These are phyloP conservation scores for Ctenopoma kingsleyae DNA, from an alignment of 2,797 vertebrate species.

Conservation along the genomic window DNA sequence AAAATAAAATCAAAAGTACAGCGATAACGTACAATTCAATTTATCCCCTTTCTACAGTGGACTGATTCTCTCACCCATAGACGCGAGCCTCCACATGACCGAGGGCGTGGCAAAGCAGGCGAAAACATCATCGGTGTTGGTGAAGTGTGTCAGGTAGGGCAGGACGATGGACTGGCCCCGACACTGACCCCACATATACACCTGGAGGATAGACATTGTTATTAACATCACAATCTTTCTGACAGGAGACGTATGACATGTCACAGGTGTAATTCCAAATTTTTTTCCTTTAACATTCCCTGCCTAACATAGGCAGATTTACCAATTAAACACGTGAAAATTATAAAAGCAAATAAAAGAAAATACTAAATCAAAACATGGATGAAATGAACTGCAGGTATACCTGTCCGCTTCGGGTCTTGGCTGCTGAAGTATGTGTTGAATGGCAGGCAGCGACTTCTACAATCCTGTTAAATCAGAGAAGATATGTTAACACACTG, in stretches of 20 bases:
- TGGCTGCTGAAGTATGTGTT: constrained; percentile 91
- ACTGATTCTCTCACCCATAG: constrained; percentile 80
- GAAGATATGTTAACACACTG: rapidly evolving
- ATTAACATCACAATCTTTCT: neutral
- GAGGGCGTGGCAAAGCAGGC: constrained; percentile 91
- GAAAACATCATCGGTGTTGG: constrained; percentile 90
- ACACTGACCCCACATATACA: constrained; percentile 97
- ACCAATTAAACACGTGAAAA: too few species aligned
- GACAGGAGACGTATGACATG: too few species aligned
- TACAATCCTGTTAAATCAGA: constrained; percentile 56
- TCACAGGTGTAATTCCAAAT: too few species aligned
- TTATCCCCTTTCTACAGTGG: neutral
- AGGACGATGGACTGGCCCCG: constrained; percentile 89
- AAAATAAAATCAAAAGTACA: neutral
- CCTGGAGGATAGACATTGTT: constrained; percentile 62
- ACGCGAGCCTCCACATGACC: constrained; percentile 90
- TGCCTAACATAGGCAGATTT: too few species aligned
- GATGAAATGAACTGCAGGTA: too few species aligned
- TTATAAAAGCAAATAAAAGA: too few species aligned
- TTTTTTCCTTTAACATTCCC: too few species aligned
- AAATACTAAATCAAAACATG: too few species aligned
- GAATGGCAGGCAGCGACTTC: constrained; percentile 94
- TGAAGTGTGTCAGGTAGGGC: constrained; percentile 90
- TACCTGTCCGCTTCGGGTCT: constrained; percentile 89
- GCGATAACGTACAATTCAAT: neutral